Conservation (phyloP, 2,113 vertebrate genomes). For the Tetraodon nigroviridis region DNA sequence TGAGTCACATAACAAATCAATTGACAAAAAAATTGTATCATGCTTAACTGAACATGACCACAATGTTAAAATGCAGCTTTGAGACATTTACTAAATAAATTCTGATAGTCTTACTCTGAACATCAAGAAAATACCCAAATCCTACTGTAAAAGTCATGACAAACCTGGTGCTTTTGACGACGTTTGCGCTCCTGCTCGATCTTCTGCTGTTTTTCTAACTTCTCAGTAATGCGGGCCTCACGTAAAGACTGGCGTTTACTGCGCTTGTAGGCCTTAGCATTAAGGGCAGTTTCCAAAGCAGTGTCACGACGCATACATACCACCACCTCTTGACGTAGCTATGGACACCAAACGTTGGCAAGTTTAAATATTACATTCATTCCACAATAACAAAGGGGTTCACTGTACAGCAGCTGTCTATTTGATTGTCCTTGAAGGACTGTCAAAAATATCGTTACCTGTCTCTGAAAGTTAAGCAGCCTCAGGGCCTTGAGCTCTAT, state of each 20-base stretch:
- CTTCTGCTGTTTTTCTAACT: conserved; percentile 98
- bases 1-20: too few species aligned
- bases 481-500: conserved; percentile 96
- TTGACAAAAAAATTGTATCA: too few species aligned
- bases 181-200: conserved; percentile 96
- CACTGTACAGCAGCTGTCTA: not conserved
- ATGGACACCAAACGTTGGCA: not conserved
- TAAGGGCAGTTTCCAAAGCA: conserved; percentile 90
- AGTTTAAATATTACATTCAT: not conserved
- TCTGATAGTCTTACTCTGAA: too few species aligned
- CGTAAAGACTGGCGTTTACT: conserved; percentile 94
- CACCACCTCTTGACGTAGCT: conserved; percentile 96
- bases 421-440: too few species aligned
- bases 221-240: conserved; percentile 95
- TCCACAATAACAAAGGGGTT: not conserved
- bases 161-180: conserved; percentile 94
- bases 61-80: too few species aligned
- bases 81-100: too few species aligned
- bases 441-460: conserved; percentile 68
- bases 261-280: conserved; percentile 95
- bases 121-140: too few species aligned
- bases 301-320: conserved; percentile 97
- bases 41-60: too few species aligned
- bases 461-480: conserved; percentile 95
- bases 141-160: not conserved